Evolutionary conservation across 2,113 vertebrate species (phyloP).

Genomic region (Erpornis zantholeuca): DNA sequence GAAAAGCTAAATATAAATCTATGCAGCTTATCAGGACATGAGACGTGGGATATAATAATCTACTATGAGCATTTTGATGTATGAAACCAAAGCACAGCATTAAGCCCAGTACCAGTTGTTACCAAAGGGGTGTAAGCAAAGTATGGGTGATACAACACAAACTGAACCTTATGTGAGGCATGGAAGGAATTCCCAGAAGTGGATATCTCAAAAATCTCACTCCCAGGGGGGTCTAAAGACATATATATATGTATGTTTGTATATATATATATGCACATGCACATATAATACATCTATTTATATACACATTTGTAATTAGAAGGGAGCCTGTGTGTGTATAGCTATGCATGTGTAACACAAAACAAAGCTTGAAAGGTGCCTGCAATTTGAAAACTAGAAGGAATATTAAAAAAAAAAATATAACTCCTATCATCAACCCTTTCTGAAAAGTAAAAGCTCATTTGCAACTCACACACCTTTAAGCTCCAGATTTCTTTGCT

Average conservation of each 20-base stretch:
- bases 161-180: neutral
- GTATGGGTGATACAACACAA: neutral
- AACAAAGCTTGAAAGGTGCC: neutral
- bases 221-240: neutral
- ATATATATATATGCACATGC: rapidly evolving
- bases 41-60: neutral
- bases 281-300: neutral
- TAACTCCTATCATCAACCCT: neutral
- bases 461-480: neutral
- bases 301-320: neutral
- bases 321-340: neutral
- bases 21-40: neutral
- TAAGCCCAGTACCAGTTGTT: neutral
- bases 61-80: neutral
- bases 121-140: neutral
- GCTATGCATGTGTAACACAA: neutral
- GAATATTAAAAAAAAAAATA: neutral
- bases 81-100: neutral
- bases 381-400: neutral
- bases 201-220: neutral
- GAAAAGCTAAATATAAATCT: neutral
- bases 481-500: neutral
- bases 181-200: neutral
- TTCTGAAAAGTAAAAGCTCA: neutral
- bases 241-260: too few relatives aligned